Evolutionary conservation across 2,888 invertebrate species (phyloP), one percentile per base, ranked within the genome.

Genomic region (Callosobruchus maculatus): DNA sequence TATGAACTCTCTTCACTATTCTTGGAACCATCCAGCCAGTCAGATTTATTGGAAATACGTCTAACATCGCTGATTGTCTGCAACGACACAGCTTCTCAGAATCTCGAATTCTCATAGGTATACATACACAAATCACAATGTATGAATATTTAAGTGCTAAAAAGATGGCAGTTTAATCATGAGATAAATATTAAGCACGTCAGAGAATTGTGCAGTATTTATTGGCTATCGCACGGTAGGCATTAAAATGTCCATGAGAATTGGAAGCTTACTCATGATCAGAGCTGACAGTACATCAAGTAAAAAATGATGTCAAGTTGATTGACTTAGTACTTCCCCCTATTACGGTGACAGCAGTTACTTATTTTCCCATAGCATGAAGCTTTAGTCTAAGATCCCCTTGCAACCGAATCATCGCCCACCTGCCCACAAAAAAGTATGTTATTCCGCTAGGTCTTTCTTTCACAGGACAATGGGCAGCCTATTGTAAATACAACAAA

Each of bases 1-100:
- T 76, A 75, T 70, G 77, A 74, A 76, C 75, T 75, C 74, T 70
- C 72, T 70, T 73, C 21, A 73, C 22, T 31, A 72, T 76, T 75
- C 76, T 72, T 74, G 70, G 68, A 74, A 73, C 30, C 68, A 67
- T 67, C 26, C 49, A 13, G 49, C 18, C 49, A 49, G 49, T 49
- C 49, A 18, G 18, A 49, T 49, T 49, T 49, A 49, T 49, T 49
- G 49, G 49, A 49, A 49, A 49, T 49, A 49, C 49, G 49, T 49
- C 49, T 49, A 49, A 49, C 49, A 18, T 49, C 49, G 49, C 49
- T 49, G 49, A 49, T 49, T 49, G 49, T 49, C 49, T 49, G 49
- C 49, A 18, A 49, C 18, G 49, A 49, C 49, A 49, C 49, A 49
- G 49, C 9, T 49, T 49, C 49, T 18, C 49, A 49, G 49, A 49